Base-by-base conservation (phyloP, 1,140 invertebrate species). In the Heliconius nattereri region DNA sequence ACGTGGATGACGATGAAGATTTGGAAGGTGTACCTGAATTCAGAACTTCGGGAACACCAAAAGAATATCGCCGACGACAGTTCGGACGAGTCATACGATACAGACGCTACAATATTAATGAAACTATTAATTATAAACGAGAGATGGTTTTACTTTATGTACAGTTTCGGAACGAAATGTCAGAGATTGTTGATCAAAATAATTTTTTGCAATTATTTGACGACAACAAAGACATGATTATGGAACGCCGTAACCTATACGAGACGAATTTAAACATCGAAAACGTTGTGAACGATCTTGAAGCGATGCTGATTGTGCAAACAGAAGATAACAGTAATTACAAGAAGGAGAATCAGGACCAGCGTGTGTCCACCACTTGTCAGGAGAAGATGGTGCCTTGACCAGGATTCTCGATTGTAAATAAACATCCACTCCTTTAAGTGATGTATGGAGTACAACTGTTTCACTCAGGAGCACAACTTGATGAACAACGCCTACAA, bases 131-230 rank as follows among this genome's bases (percentile, higher is more conserved):
- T 84, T 91, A 91, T 85, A 81, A 88, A 87, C 79, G 89, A 40
- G 89, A 91, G 70, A 90, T 90, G 90, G 89, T 91, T 35, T 71
- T 87, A n/a, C 83, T 91, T 2, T 86, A 86, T 82, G 37, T 90
- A 19, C 84, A 35, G 6, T 91, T 90, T 73, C 84, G 88, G 80
- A 86, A 89, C 45, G 89, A 91, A 88, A 82, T 85, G 11, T 23
- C 71, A 7, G 89, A 91, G 1, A 90, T 91, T 84, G 57, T 90
- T 83, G 87, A 86, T 84, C 40, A 81, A 66, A 90, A 85, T 83
- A 87, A 86, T 76, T 91, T 88, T 86, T 32, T 89, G 19, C 81
- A 84, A 85, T 81, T 89, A 81, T 90, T 85, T 73, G 76, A 91
- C 13, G 85, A 87, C 29, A 90, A 90, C 75, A 84, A 89, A 83